These are phyloP conservation scores for Pogonomyrmex californicus DNA, from an alignment of 1,140 invertebrate species.

Conservation along the genomic window DNA sequence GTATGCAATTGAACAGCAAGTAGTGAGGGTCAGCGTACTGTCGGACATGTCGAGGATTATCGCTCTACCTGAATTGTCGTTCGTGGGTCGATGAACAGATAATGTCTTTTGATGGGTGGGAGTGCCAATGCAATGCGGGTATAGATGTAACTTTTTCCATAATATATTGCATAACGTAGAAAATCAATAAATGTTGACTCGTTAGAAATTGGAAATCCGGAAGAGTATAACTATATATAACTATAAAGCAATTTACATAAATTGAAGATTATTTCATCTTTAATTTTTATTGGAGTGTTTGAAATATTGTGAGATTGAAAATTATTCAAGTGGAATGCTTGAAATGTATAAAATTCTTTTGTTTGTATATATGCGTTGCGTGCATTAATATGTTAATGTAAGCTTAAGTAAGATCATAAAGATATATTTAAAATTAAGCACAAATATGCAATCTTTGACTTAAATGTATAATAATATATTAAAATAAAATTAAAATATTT, in stretches of 20 bases:
- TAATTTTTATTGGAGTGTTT: not conserved
- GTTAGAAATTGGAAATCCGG: not conserved
- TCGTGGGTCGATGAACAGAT: constrained; percentile 47
- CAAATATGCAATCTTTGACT: not conserved
- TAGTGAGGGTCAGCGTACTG: constrained; percentile 52
- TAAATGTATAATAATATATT: not conserved
- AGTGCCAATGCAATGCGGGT: constrained; percentile 10
- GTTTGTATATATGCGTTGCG: not conserved
- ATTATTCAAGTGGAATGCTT: not conserved
- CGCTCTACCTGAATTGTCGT: constrained; percentile 50
- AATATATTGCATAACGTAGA: not conserved
- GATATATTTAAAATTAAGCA: not conserved
- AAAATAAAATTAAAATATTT: not conserved
- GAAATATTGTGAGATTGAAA: not conserved
- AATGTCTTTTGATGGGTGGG: constrained; percentile 38
- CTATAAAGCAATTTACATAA: not conserved
- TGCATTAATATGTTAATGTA: not conserved
- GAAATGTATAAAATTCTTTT: not conserved
- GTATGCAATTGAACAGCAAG: constrained; percentile 29
- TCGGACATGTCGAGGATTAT: constrained; percentile 54
- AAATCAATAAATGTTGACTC: not conserved
- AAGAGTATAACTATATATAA: not conserved
- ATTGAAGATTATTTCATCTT: not conserved
- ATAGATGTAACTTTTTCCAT: not conserved
- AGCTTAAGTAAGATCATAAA: not conserved